Evolutionary conservation across 2,888 invertebrate species (phyloP), one percentile per base, ranked within the genome.

Genomic region (Oxytorus armatus): DNA sequence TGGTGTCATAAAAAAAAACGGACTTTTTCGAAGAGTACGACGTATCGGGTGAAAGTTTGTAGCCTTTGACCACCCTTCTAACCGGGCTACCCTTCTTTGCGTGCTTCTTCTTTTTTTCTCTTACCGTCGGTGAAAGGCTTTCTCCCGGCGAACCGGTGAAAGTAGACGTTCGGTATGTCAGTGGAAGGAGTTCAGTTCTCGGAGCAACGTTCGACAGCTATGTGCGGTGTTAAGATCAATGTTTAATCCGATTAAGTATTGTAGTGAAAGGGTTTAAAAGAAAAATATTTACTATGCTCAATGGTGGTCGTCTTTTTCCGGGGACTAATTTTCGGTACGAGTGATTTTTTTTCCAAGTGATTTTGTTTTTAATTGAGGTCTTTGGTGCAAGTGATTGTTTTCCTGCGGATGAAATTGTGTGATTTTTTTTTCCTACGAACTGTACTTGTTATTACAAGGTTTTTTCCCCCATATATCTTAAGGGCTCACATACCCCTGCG

Each of bases 1-100:
- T 77, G 74, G 79, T 84, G 85, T 73, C 89, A 83, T 89, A 90
- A 90, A 90, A 90, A 90, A 88, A 65, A 63, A 47, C 25, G 68
- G 61, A 61, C 87, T 85, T 87, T 89, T 88, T 81, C 72, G 82
- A 85, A 84, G 85, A 82, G 81, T 82, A 79, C 65, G 44, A 74
- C 44, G 61, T 61, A 75, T 61, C 66, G 63, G n/a, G 82, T 69
- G 81, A 85, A 82, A 82, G 82, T 75, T n/a, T 70, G 44, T 72
- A 79, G 81, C 61, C 78, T 84, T 72, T 65, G 77, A 74, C 81
- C 76, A 76, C 85, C 77, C 85, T 79, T 83, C 77, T 44, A 79
- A 51, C 68, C 70, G 39, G 69, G 66, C 51, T 42, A 81, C 72
- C 81, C 81, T 81, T 83, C 47, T 66, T 66, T 79, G 77, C 85